Evolutionary conservation across 2,113 vertebrate species (phyloP), one percentile per base, ranked within the genome.

Genomic region (Rafetus swinhoei): DNA sequence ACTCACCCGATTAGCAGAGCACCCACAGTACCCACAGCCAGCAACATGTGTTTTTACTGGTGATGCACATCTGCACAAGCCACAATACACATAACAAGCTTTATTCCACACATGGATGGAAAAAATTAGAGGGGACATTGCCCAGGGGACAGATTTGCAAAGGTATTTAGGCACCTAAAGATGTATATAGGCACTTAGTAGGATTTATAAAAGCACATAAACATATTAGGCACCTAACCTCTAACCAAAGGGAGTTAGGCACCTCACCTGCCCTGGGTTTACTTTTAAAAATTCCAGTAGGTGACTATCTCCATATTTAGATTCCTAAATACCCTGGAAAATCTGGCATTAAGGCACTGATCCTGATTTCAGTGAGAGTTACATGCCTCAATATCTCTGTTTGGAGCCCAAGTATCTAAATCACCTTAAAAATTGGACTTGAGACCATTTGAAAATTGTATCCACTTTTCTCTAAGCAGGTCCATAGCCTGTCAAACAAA

Each of bases 401-500:
- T 69, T 69, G 62, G 60, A 32, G 32, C 15, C 32, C 32, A 69
- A 32, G 62, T 18, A 69, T 69, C 62, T 69, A 69, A 69, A 69
- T 69, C 62, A 69, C 29, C 29, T 32, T 69, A 69, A 69, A n/a
- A 69, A 69, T 69, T 65, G 62, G 29, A 69, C 14, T 55, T 4
- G 72, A 2, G 6, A 1, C 72, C 9, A 1, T 22, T 55, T 9
- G 50, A 65, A 86, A 82, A 52, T 29, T 55, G 24, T 52, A 39
- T 15, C 79, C 2, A 24, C 81, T 57, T 32, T 21, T 39, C 14
- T 19, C 83, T 69, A n/a, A 81, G 93, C 65, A 16, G 27, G 45
- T 25, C 39, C 53, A 21, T 72, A 90, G 35, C 1, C 74, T 79
- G 62, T 52, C 0, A 0, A 0, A 1, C 13, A 13, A 88, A 91